Percentiles rank a stretch among this genome's conserved stretches.
Evolutionary conservation across 2,888 invertebrate species (phyloP).

Genomic region (Clistopyga incitator): DNA sequence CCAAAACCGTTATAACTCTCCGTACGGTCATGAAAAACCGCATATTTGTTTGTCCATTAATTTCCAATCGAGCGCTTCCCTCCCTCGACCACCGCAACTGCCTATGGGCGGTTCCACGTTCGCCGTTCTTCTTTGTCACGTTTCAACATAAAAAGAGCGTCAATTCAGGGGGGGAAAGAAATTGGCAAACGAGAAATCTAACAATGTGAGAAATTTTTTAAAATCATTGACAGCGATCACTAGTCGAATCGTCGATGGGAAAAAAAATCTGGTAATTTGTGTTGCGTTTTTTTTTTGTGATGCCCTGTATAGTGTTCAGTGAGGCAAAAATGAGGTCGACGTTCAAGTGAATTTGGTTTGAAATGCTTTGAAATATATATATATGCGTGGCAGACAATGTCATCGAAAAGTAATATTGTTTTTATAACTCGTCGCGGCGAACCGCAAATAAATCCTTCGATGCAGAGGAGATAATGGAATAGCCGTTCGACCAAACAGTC

Average conservation of each 20-base stretch:
- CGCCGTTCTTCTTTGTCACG: neutral
- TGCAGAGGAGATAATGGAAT: slow-evolving; percentile 65
- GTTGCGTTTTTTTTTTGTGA: neutral
- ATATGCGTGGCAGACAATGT: neutral
- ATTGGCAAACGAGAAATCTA: neutral
- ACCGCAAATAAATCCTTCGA: slow-evolving; percentile 66
- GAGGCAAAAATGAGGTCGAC: slow-evolving; percentile 10
- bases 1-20: slow-evolving; percentile 21
- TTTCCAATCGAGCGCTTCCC: slow-evolving; percentile 49
- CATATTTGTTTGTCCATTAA: slow-evolving; percentile 65
- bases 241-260: neutral
- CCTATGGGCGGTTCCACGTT: neutral
- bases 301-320: neutral
- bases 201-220: neutral
- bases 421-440: slow-evolving; percentile 61
- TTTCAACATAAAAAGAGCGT: neutral
- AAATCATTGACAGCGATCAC: neutral
- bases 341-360: neutral
- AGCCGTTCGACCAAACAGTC: slow-evolving; percentile 61
- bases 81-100: slow-evolving; percentile 1
- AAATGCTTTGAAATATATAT: neutral
- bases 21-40: slow-evolving; percentile 48
- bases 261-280: neutral
- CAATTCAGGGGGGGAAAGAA: neutral
- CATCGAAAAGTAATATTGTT: slow-evolving; percentile 59